A percentile compares a stretch with the other conserved stretches of the same genome.
Evolutionary conservation across 30 jellyfish, hydroid and myxozoan species (phyloP).

Genomic region (Pseudorhiza aurosa): DNA sequence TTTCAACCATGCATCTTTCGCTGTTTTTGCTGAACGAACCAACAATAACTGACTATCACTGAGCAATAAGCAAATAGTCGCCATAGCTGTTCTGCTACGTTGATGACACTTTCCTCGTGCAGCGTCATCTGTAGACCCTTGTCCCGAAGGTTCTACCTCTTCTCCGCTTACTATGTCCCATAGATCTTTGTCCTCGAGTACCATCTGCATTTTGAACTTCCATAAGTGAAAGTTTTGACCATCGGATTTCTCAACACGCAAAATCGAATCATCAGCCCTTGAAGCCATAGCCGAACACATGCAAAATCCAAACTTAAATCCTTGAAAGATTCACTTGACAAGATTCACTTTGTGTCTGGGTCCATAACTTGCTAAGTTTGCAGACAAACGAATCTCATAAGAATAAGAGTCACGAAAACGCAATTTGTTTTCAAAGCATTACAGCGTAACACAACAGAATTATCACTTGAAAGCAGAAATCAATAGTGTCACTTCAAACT

Average conservation of each 20-base stretch:
- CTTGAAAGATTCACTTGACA: no score
- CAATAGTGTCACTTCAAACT: no score
- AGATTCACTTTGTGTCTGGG: no score
- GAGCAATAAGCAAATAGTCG: slow-evolving; percentile 48
- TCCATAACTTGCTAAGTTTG: no score
- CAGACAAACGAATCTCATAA: no score
- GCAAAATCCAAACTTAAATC: no score
- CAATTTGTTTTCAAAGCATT: no score
- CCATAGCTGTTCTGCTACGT: slow-evolving; percentile 28
- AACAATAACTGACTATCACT: slow-evolving; percentile 30
- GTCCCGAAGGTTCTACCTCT: slow-evolving; percentile 38
- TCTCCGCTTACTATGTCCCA: slow-evolving; percentile 45
- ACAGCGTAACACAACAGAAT: no score
- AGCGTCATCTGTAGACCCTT: neutral
- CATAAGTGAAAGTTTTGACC: slow-evolving; percentile 1
- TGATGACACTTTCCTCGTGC: neutral
- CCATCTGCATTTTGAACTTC: slow-evolving; percentile 48
- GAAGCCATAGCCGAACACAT: no score
- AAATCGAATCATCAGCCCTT: no score
- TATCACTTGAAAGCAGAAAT: no score
- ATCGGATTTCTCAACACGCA: neutral
- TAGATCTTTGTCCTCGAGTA: slow-evolving; percentile 45
- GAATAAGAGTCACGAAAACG: no score
- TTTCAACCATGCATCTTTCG: slow-evolving; percentile 50
- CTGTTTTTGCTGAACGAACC: slow-evolving; percentile 27